Evolutionary conservation across 1,140 invertebrate species (phyloP), one percentile per base, ranked within the genome.

Genomic region (Drosophila nikananu): DNA sequence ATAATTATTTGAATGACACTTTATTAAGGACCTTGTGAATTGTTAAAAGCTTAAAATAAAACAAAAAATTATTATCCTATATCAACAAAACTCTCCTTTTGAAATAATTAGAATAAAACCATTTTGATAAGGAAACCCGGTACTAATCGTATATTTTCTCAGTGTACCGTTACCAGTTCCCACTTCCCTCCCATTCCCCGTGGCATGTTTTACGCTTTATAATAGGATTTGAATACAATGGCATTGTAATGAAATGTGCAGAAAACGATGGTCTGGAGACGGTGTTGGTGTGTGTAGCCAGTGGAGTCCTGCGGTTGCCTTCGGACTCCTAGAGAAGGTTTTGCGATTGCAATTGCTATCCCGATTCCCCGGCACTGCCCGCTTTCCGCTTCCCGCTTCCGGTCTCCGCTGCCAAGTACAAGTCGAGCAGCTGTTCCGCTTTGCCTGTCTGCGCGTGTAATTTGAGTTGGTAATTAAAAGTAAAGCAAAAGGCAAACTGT

Each of bases 161-260:
- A 17, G 35, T 57, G 21, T 25, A 39, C 10, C n/a, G n/a, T 32
- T 52, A 32, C 35, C 52, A 37, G 30, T 35, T 21, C 25, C 9
- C 42, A 10, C 25, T 17, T 37, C 42, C 9, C 23, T 46, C 35
- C 49, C 44, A 17, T 41, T 72, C 52, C 44, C 66, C 41, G 17
- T 61, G 68, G 68, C 83, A 75, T 89, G 84, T 77, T 87, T 70
- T 81, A 67, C 81, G 81, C 80, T 84, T 75, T 84, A 90, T 87
- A 87, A 87, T 87, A 87, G 84, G 86, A 87, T 87, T 87, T 89
- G 84, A 87, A 87, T 87, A 87, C 84, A 87, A 87, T 87, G 81
- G 84, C 84, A 87, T 87, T 87, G 84, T 87, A 87, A 87, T 87
- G 84, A 87, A 87, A 87, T 90, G 84, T 90, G 81, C 84, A 84